Evolutionary conservation across 2,888 invertebrate species (phyloP).

Genomic region (Salticus scenicus): DNA sequence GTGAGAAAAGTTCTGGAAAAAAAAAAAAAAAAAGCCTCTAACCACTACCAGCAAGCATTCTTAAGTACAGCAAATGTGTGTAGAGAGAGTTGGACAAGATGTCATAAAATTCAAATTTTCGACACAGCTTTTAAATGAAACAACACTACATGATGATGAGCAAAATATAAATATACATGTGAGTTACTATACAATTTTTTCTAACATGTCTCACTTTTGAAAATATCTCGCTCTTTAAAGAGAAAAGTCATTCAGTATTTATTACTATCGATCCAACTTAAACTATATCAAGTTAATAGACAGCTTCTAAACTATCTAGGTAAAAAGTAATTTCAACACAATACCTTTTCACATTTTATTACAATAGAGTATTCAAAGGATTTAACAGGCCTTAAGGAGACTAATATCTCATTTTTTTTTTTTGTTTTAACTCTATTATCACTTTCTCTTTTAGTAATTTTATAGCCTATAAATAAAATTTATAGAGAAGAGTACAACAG

Average conservation of each 20-base stretch:
- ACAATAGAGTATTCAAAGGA: not conserved
- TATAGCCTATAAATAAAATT: constrained; percentile 16
- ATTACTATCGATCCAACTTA: no score
- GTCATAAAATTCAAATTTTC: not conserved
- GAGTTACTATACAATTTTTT: not conserved
- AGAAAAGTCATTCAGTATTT: no score
- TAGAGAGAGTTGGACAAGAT: constrained; percentile 15
- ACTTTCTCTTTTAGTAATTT: not conserved
- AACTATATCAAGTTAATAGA: no score
- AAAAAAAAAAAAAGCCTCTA: no score
- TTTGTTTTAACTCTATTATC: constrained; percentile 1
- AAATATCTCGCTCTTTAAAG: no score
- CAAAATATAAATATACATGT: constrained; percentile 13
- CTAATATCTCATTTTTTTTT: not conserved
- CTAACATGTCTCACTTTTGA: not conserved
- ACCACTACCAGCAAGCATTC: constrained; percentile 50
- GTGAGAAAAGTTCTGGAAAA: constrained; percentile 35
- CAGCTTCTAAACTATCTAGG: no score
- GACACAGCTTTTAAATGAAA: not conserved
- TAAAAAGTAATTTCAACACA: no score
- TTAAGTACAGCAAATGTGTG: constrained; percentile 44
- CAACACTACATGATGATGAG: constrained; percentile 3
- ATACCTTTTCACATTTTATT: no score
- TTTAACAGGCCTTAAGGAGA: not conserved
- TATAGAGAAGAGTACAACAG: not conserved